Percentiles rank a stretch among this genome's conserved stretches.
phyloP scores from a whole-genome alignment of 2,888 invertebrate genomes.

The Branchellion lobata region DNA sequence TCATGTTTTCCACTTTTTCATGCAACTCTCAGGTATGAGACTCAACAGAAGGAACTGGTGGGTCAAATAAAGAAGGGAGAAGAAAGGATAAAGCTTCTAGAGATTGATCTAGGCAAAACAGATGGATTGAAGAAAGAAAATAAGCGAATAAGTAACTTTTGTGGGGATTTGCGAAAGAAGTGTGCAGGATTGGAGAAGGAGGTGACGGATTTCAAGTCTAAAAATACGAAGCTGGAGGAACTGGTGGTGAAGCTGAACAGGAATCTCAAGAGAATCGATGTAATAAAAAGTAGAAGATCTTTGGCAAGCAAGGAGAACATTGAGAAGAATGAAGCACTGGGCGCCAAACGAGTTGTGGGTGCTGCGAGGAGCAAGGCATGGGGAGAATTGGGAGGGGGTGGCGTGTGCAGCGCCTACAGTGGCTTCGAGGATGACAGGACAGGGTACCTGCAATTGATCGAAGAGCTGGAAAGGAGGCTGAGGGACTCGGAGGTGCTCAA shows the following conservation, averaged over 20 bases:
- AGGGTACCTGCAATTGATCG: constrained; percentile 11
- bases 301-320: background rate
- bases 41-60: constrained; percentile 24
- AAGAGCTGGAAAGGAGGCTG: constrained; percentile 1
- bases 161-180: constrained; percentile 25
- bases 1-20: too few relatives aligned
- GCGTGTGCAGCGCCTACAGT: background rate
- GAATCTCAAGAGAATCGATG: background rate
- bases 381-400: background rate
- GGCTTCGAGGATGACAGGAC: constrained; percentile 22
- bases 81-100: background rate
- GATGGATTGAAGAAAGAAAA: constrained; percentile 23
- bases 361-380: background rate
- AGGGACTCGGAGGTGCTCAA: constrained; percentile 2
- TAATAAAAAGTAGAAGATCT: background rate
- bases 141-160: constrained; percentile 24
- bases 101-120: constrained; percentile 10
- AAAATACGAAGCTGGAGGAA: background rate
- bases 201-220: background rate
- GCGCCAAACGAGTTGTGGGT: background rate
- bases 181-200: constrained; percentile 2
- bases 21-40: background rate
- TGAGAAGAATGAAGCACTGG: background rate
- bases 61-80: constrained; percentile 4
- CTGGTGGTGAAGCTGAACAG: background rate